phyloP scores from a whole-genome alignment of 1,140 invertebrate species.

The Bombus superbus region DNA sequence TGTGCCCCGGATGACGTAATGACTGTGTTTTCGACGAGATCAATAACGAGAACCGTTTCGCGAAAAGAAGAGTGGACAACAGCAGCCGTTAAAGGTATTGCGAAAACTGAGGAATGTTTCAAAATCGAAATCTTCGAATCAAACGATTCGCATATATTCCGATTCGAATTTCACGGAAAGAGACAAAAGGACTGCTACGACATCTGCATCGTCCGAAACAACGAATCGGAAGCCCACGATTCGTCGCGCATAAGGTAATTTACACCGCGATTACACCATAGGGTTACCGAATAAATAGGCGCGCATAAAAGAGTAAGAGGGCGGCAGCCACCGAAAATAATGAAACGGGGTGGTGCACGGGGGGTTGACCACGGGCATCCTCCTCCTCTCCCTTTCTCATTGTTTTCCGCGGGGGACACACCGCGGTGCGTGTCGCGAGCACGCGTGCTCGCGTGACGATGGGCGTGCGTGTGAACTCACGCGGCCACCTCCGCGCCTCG shows the following conservation, averaged over 20 bases:
- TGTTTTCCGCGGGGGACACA: slow-evolving; percentile 53
- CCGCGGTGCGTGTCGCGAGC: slow-evolving; percentile 50
- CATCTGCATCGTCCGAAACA: background rate
- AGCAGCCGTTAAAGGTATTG: background rate
- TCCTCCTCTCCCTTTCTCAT: slow-evolving; percentile 19
- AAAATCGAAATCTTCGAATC: background rate
- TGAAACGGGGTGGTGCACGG: background rate
- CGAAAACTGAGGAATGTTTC: background rate
- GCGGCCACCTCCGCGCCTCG: background rate
- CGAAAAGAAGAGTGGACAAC: background rate
- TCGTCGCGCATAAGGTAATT: background rate
- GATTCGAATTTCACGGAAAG: background rate
- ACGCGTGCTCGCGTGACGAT: slow-evolving; percentile 64
- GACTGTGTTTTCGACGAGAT: background rate
- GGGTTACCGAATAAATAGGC: too few species aligned
- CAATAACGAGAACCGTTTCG: background rate
- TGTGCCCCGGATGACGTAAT: background rate
- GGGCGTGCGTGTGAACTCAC: slow-evolving; percentile 56
- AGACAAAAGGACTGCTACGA: background rate
- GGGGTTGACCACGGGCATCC: background rate
- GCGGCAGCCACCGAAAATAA: background rate
- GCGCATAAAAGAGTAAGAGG: slow-evolving; percentile 8
- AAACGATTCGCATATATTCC: background rate
- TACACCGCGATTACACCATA: background rate
- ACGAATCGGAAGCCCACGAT: background rate